These are phyloP conservation scores for Platypus cylindrus DNA, from an alignment of 2,888 invertebrate species.

Conservation along the genomic window DNA sequence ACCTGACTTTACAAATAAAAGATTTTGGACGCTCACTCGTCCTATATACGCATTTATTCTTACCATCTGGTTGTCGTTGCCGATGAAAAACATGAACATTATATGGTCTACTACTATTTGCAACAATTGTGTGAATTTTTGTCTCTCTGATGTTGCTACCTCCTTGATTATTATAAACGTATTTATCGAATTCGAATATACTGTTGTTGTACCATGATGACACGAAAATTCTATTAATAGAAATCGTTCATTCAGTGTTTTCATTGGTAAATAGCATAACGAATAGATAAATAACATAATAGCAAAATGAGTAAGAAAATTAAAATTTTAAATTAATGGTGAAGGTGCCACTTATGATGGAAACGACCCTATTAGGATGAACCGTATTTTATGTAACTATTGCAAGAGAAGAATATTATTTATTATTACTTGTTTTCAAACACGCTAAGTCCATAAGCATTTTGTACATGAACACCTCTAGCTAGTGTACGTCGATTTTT, in stretches of 20 bases:
- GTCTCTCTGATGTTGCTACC: too few species aligned
- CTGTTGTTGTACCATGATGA: slow-evolving; percentile 57
- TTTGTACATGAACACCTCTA: slow-evolving; percentile 43
- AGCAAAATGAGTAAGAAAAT: too few species aligned
- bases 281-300: too few species aligned
- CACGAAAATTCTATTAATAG: slow-evolving; percentile 41
- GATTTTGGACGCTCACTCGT: too few species aligned
- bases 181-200: slow-evolving; percentile 49
- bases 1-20: too few species aligned
- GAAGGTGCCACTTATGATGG: too few species aligned
- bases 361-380: too few species aligned
- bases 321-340: too few species aligned
- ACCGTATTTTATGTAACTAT: too few species aligned
- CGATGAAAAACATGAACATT: slow-evolving; percentile 63
- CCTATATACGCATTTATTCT: too few species aligned
- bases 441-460: slow-evolving; percentile 56
- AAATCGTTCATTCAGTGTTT: background rate
- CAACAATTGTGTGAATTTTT: slow-evolving; percentile 24
- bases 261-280: too few species aligned
- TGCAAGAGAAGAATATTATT: too few species aligned
- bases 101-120: slow-evolving; percentile 46
- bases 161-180: slow-evolving; percentile 37
- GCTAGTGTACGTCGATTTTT: slow-evolving; percentile 47
- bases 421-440: slow-evolving; percentile 54
- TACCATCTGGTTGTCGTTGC: slow-evolving; percentile 62